phyloP scores from a whole-genome alignment of 2,113 vertebrate species.

The Nipponia nippon region DNA sequence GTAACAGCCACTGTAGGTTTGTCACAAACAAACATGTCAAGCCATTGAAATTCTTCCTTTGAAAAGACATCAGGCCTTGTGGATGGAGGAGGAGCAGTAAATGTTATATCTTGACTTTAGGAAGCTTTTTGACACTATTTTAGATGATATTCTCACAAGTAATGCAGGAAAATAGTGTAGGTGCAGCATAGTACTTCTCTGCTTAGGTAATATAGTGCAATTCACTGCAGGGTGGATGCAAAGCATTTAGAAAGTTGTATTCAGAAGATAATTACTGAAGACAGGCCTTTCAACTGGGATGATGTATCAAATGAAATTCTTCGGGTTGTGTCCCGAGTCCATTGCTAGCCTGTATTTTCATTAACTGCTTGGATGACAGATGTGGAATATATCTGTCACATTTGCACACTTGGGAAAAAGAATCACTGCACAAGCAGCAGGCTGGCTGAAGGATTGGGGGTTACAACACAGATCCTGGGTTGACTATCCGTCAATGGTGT shows the following conservation, averaged over 20 bases:
- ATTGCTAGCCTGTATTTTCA: not conserved
- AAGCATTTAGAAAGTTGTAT: not conserved
- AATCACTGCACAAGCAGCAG: not conserved
- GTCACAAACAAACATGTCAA: slow-evolving; percentile 69
- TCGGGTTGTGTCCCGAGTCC: rapidly evolving
- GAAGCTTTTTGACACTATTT: slow-evolving; percentile 23
- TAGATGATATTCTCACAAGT: not conserved
- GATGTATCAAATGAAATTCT: not conserved
- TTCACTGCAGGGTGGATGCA: not conserved
- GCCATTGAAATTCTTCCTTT: slow-evolving; percentile 54
- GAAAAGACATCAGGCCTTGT: slow-evolving; percentile 47
- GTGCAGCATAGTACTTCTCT: not conserved
- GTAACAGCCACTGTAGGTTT: slow-evolving; percentile 65
- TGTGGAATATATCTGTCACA: not conserved
- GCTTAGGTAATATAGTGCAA: not conserved
- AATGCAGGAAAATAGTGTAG: not conserved
- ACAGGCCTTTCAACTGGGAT: not conserved
- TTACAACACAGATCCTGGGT: not conserved
- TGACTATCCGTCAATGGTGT: not conserved
- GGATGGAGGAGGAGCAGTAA: slow-evolving; percentile 45
- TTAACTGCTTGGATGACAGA: not conserved
- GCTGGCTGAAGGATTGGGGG: not conserved
- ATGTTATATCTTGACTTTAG: not conserved
- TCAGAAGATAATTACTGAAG: not conserved
- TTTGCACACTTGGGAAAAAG: not conserved